Percentiles rank a stretch among this genome's conserved stretches.
phyloP scores from a whole-genome alignment of 2,888 invertebrate genomes.

The Endomychus coccineus region DNA sequence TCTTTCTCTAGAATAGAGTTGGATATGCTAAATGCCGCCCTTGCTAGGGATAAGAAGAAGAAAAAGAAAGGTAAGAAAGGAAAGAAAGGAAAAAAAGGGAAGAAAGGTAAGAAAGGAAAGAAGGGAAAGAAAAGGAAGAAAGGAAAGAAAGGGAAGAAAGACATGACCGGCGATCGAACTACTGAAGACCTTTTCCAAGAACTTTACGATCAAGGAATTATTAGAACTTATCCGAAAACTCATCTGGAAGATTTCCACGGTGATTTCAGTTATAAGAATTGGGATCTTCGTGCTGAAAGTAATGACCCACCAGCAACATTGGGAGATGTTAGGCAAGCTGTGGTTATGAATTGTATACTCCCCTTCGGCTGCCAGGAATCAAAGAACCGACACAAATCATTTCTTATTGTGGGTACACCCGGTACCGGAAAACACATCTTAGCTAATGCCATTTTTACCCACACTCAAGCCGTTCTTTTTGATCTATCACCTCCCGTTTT shows the following conservation, averaged over 20 bases:
- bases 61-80: constrained; percentile 13
- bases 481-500: constrained; percentile 66
- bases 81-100: constrained; percentile 29
- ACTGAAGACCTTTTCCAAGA: constrained; percentile 64
- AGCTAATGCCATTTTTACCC: constrained; percentile 65
- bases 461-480: constrained; percentile 67
- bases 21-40: constrained; percentile 23
- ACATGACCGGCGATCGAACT: constrained; percentile 53
- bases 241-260: constrained; percentile 61
- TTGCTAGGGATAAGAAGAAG: constrained; percentile 20
- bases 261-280: constrained; percentile 44
- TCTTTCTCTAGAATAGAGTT: constrained; percentile 21
- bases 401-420: constrained; percentile 63
- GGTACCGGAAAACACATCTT: constrained; percentile 65
- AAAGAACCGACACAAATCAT: constrained; percentile 48
- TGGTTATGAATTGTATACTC: constrained; percentile 55
- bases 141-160: constrained; percentile 50
- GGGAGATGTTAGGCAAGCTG: constrained; percentile 54
- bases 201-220: constrained; percentile 62
- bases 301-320: constrained; percentile 48
- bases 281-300: constrained; percentile 25
- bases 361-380: constrained; percentile 47
- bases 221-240: constrained; percentile 54
- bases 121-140: constrained; percentile 32
- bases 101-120: constrained; percentile 32